Percentiles rank a stretch among this genome's conserved stretches.
These are phyloP conservation scores for Drosophila differens DNA, from an alignment of 2,888 invertebrate species.

Conservation along the genomic window DNA sequence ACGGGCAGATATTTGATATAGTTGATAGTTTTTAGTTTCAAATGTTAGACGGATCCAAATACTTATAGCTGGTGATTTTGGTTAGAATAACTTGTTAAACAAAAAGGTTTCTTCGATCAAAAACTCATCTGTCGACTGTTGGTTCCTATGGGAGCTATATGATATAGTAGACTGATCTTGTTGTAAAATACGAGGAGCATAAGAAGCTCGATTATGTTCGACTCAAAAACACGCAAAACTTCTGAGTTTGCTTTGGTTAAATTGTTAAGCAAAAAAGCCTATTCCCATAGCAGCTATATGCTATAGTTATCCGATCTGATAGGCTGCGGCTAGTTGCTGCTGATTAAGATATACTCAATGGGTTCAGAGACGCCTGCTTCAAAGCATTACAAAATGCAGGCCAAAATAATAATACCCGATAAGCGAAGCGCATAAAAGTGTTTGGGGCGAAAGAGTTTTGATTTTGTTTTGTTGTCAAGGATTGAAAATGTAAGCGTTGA, in stretches of 20 bases:
- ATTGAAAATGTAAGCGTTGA: neutral
- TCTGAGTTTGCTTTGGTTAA: neutral
- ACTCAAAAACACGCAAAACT: neutral
- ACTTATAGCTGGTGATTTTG: neutral
- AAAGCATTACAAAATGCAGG: neutral
- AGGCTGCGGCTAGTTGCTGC: neutral
- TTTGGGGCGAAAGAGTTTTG: conserved; percentile 34
- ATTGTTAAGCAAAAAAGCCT: neutral
- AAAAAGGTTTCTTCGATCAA: neutral
- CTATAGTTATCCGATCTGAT: neutral
- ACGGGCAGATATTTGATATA: neutral
- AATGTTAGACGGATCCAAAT: neutral
- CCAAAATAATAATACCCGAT: neutral
- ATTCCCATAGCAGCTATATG: neutral
- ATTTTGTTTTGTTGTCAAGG: conserved; percentile 15
- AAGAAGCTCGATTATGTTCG: neutral
- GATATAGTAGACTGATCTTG: neutral
- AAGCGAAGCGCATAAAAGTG: neutral
- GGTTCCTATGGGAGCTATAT: neutral
- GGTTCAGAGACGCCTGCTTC: neutral
- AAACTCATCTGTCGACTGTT: neutral
- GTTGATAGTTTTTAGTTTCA: neutral
- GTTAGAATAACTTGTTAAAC: neutral
- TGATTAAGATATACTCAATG: neutral
- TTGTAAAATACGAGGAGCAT: neutral